phyloP scores from a whole-genome alignment of 1,140 invertebrate species.

The Lucilia sericata region DNA sequence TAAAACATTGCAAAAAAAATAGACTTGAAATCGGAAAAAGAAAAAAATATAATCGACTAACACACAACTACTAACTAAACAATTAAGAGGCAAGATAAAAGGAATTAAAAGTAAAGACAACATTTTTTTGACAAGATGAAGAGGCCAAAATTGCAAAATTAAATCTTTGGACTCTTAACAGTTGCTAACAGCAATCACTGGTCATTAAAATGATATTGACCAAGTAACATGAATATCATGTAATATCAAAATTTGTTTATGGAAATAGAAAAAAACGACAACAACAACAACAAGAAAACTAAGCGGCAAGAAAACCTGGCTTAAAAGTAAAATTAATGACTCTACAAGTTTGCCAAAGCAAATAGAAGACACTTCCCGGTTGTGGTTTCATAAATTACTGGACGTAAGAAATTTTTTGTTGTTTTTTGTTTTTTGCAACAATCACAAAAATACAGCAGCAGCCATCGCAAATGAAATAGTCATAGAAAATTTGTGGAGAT shows the following conservation, averaged over 20 bases:
- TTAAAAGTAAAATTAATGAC: background rate
- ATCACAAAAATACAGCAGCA: too few species aligned
- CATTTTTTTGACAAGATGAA: background rate
- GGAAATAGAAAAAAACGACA: background rate
- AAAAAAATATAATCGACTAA: background rate
- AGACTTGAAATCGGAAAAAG: background rate
- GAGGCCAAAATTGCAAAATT: background rate
- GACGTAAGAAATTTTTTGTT: too few species aligned
- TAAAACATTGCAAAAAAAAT: background rate
- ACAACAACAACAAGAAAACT: too few species aligned
- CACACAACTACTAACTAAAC: background rate
- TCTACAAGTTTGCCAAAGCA: background rate
- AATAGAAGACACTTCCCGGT: slow-evolving; percentile 19
- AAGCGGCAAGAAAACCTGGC: background rate
- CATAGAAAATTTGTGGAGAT: background rate
- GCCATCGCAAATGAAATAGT: background rate
- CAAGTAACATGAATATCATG: slow-evolving; percentile 22
- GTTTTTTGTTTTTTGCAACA: slow-evolving; percentile 2
- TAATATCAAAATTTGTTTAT: background rate
- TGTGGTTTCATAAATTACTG: slow-evolving; percentile 11
- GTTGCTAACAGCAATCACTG: background rate
- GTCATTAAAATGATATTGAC: slow-evolving; percentile 16
- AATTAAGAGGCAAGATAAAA: background rate
- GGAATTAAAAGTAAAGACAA: background rate
- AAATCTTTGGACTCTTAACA: background rate